phyloP scores from a whole-genome alignment of 1,140 invertebrate species.

The Drosophila nebulosa region DNA sequence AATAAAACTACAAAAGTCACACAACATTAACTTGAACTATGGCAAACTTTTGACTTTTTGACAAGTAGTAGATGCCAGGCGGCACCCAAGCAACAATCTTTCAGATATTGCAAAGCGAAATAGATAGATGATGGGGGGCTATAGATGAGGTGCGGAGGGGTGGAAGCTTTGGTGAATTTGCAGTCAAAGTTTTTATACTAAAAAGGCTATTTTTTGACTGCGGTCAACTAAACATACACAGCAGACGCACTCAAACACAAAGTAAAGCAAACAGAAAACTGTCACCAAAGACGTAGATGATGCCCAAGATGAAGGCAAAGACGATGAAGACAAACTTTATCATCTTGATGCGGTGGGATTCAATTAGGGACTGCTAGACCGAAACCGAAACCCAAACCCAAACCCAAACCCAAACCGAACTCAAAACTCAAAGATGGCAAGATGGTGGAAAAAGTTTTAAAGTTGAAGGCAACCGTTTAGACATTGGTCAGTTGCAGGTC shows the following conservation, averaged over 20 bases:
- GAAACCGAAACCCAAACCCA: conserved; percentile 43
- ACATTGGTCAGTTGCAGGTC: conserved; percentile 43
- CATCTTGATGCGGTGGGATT: conserved; percentile 72
- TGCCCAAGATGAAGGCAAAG: conserved; percentile 17
- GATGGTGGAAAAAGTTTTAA: conserved; percentile 36
- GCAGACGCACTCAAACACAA: conserved; percentile 20
- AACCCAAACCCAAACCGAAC: conserved; percentile 27
- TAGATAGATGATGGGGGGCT: not conserved
- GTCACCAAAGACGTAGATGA: not conserved
- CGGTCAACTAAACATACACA: conserved; percentile 77
- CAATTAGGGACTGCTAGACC: conserved; percentile 64
- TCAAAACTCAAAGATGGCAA: not conserved
- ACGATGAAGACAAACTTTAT: conserved; percentile 61
- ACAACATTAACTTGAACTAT: conserved; percentile 79
- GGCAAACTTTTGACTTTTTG: conserved; percentile 73
- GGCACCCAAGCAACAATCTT: conserved; percentile 45
- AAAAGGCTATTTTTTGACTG: conserved; percentile 76
- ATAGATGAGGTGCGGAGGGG: too few relatives aligned
- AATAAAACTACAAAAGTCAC: conserved; percentile 70
- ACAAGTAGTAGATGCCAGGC: conserved; percentile 50
- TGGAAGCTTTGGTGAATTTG: conserved; percentile 24
- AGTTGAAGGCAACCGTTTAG: conserved; percentile 35
- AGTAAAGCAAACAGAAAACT: not conserved
- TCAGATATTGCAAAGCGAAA: conserved; percentile 17
- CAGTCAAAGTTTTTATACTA: conserved; percentile 52